phyloP scores from a whole-genome alignment of 2,113 vertebrate species.

The Mesitornis unicolor region DNA sequence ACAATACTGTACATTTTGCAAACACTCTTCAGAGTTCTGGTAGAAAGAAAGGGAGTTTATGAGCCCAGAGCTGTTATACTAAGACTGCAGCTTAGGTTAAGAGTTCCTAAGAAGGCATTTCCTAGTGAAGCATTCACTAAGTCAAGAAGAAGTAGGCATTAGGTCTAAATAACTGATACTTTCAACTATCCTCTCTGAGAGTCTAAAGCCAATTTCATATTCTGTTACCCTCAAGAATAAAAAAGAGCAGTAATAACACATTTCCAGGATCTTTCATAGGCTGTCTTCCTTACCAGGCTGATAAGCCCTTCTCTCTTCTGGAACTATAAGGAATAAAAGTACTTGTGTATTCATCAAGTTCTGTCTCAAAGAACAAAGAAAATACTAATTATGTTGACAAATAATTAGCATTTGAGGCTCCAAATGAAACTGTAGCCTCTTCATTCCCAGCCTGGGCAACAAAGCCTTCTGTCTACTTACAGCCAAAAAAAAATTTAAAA shows the following conservation, averaged over 20 bases:
- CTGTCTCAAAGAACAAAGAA: neutral
- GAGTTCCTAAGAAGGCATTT: neutral
- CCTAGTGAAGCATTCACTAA: neutral
- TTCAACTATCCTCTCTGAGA: neutral
- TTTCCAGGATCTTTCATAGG: neutral
- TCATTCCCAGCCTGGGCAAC: neutral
- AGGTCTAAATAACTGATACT: neutral
- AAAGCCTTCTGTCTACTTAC: neutral
- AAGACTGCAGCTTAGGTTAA: neutral
- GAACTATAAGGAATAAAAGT: neutral
- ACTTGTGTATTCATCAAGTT: neutral
- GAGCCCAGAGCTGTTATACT: neutral
- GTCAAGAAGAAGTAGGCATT: neutral
- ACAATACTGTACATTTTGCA: neutral
- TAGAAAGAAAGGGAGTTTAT: neutral
- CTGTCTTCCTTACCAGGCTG: neutral
- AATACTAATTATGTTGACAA: neutral
- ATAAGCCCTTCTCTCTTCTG: neutral
- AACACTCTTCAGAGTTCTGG: neutral
- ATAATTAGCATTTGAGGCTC: neutral
- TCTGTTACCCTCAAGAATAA: neutral
- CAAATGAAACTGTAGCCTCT: neutral
- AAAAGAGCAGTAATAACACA: neutral
- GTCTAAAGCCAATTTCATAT: neutral
- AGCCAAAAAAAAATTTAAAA: neutral